These are phyloP conservation scores for Bilobella aurantiaca DNA, from an alignment of 1,140 invertebrate species.

Conservation along the genomic window DNA sequence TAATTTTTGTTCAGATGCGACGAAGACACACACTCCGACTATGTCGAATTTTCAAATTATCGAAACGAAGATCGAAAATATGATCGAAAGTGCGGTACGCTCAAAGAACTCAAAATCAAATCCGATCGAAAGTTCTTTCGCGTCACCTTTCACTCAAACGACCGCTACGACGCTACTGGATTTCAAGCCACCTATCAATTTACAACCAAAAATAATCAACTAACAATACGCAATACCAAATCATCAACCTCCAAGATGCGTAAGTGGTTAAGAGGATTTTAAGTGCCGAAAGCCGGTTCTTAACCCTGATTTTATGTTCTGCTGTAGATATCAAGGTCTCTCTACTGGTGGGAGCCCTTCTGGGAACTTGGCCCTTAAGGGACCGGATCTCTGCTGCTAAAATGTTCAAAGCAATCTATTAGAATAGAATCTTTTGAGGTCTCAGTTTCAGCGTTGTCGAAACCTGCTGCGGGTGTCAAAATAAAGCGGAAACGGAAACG, in stretches of 20 bases:
- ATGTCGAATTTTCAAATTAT: conserved; percentile 50
- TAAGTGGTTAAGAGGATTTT: no score
- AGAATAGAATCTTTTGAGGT: no score
- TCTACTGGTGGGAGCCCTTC: no score
- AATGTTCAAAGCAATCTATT: no score
- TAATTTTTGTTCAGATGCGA: conserved; percentile 42
- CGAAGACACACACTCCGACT: conserved; percentile 46
- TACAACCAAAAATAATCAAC: conserved; percentile 23
- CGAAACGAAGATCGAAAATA: conserved; percentile 42
- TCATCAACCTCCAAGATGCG: background rate
- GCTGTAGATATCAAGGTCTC: background rate
- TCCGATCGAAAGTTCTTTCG: conserved; percentile 51
- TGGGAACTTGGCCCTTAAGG: no score
- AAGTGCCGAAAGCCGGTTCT: no score
- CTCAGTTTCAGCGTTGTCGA: no score
- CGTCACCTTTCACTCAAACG: conserved; percentile 51
- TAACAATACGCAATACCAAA: conserved; percentile 23
- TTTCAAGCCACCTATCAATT: conserved; percentile 51
- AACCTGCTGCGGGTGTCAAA: no score
- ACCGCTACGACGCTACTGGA: conserved; percentile 50
- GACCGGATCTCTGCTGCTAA: no score
- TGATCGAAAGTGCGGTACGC: conserved; percentile 45
- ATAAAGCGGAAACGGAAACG: background rate
- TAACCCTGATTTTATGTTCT: no score
- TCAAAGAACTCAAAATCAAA: conserved; percentile 38